Evolutionary conservation across 2,888 invertebrate genomes (phyloP).

Genomic region (Odontocerum albicorne): DNA sequence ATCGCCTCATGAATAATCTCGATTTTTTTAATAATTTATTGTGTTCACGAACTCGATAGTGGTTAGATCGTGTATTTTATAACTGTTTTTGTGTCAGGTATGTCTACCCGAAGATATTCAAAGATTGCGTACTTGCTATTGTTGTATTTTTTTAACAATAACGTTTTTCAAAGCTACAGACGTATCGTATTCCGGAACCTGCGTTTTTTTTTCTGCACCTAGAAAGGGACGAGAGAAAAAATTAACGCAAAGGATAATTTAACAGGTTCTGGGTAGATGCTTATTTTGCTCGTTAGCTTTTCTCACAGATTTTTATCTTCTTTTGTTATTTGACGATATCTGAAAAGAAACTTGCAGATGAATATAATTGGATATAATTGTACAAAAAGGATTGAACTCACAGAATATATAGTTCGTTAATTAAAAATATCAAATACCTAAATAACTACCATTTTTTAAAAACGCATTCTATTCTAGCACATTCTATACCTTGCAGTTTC

Average conservation of each 20-base stretch:
- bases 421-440: too few relatives aligned
- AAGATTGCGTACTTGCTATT: conserved; percentile 8
- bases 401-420: too few relatives aligned
- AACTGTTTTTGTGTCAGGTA: conserved; percentile 26
- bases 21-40: conserved; percentile 24
- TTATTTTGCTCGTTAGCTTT: background rate
- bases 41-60: conserved; percentile 28
- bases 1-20: conserved; percentile 15
- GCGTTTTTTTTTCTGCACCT: background rate
- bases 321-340: background rate
- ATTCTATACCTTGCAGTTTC: too few relatives aligned
- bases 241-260: conserved; percentile 1
- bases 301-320: background rate
- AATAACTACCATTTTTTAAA: too few relatives aligned
- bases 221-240: conserved; percentile 1
- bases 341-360: too few relatives aligned
- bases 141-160: conserved; percentile 19
- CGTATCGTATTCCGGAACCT: conserved; percentile 22
- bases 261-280: background rate
- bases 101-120: background rate
- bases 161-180: conserved; percentile 7
- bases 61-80: conserved; percentile 25
- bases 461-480: too few relatives aligned
- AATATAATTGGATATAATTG: too few relatives aligned
- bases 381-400: too few relatives aligned